These are phyloP conservation scores for Agrotis exclamationis DNA, from an alignment of 2,888 invertebrate species.

Conservation along the genomic window DNA sequence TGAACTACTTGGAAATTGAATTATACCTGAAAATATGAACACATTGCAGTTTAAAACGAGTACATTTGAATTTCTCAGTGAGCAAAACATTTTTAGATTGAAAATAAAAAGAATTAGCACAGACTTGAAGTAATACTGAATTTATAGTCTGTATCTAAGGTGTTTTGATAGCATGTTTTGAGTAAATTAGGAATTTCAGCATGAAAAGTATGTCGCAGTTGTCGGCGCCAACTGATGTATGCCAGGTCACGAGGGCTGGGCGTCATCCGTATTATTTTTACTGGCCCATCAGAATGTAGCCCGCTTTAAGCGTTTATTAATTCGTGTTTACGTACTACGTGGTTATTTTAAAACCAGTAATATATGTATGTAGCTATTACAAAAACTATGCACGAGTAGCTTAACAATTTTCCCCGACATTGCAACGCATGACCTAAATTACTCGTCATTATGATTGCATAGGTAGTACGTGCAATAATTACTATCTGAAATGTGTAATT, in stretches of 20 bases:
- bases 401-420: slow-evolving; percentile 33
- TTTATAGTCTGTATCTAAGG: slow-evolving; percentile 55
- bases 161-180: slow-evolving; percentile 66
- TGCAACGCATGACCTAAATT: slow-evolving; percentile 48
- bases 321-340: slow-evolving; percentile 28
- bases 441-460: slow-evolving; percentile 21
- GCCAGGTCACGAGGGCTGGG: slow-evolving; percentile 82
- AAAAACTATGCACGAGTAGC: slow-evolving; percentile 14
- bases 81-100: neutral
- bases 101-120: slow-evolving; percentile 2
- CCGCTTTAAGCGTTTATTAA: slow-evolving; percentile 66
- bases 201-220: slow-evolving; percentile 82
- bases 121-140: slow-evolving; percentile 13
- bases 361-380: slow-evolving; percentile 21
- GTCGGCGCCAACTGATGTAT: slow-evolving; percentile 81
- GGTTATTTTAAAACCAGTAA: slow-evolving; percentile 26
- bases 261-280: slow-evolving; percentile 85
- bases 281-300: slow-evolving; percentile 75
- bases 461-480: slow-evolving; percentile 31
- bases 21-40: slow-evolving; percentile 35
- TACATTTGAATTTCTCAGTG: slow-evolving; percentile 6
- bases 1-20: slow-evolving; percentile 41
- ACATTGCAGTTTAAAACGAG: slow-evolving; percentile 24
- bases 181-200: slow-evolving; percentile 78
- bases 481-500: slow-evolving; percentile 29